These are phyloP conservation scores for Halcyon leucocephala DNA, from an alignment of 2,797 vertebrate species.

Conservation along the genomic window DNA sequence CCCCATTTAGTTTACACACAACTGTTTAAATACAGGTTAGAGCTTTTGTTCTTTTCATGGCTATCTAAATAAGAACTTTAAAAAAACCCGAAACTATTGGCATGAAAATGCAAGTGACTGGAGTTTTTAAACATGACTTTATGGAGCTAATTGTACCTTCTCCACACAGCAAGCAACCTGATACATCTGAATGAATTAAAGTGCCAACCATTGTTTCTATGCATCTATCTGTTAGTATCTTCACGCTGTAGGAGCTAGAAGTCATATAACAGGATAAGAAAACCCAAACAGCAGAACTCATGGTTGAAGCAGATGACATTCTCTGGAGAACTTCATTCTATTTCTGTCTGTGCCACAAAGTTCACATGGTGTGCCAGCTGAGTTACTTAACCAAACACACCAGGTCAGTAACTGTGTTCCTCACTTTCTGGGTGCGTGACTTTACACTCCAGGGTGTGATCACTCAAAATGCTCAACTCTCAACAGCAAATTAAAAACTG, in stretches of 20 bases:
- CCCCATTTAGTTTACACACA: not conserved
- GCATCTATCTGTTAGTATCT: not conserved
- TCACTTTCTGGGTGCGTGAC: not conserved
- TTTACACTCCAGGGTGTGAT: not conserved
- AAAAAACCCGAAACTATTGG: not conserved
- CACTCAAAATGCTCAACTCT: not conserved
- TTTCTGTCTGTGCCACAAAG: not conserved
- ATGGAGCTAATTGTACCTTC: not conserved
- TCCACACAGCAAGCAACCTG: not conserved
- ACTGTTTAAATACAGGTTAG: not conserved
- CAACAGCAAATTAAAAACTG: not conserved
- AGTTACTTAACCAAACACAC: not conserved
- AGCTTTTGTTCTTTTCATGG: not conserved
- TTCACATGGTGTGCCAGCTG: not conserved
- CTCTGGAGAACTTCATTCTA: not conserved
- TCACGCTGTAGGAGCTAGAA: not conserved
- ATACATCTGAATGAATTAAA: not conserved
- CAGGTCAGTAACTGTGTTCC: not conserved
- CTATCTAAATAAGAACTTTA: not conserved
- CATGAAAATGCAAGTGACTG: not conserved
- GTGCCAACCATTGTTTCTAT: not conserved
- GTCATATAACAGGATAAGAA: not conserved
- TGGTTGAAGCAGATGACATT: not conserved
- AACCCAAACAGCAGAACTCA: not conserved
- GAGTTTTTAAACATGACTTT: not conserved